These are phyloP conservation scores for Suillia variegata DNA, from an alignment of 2,888 invertebrate species.

Conservation along the genomic window DNA sequence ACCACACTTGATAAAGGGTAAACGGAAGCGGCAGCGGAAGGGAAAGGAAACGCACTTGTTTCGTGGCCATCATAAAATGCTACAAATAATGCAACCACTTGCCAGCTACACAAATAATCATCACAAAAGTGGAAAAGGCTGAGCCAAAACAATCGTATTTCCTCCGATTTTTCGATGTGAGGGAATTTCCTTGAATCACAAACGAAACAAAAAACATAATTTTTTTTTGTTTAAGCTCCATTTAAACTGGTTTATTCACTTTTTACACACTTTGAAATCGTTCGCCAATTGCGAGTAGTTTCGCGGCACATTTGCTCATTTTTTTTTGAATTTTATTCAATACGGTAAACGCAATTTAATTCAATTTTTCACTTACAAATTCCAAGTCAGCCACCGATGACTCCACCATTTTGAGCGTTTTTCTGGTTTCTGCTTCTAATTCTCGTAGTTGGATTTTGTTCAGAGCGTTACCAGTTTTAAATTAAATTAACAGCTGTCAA, in stretches of 20 bases:
- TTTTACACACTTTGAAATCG: not conserved
- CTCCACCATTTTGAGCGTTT: slow-evolving; percentile 52
- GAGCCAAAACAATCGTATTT: not conserved
- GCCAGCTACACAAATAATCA: not conserved
- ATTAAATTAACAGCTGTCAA: no score
- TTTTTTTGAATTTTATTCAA: not conserved
- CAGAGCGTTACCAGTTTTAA: no score
- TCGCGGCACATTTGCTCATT: not conserved
- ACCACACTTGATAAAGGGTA: not conserved
- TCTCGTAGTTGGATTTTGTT: no score
- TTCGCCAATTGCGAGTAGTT: not conserved
- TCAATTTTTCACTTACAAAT: slow-evolving; percentile 38
- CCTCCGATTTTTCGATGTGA: slow-evolving; percentile 1
- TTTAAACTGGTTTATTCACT: no score
- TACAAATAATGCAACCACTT: not conserved
- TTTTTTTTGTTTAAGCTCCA: no score
- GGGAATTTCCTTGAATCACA: slow-evolving; percentile 11
- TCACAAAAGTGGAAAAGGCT: not conserved
- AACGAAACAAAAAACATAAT: no score
- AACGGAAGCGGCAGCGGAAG: slow-evolving; percentile 17
- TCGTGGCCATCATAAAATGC: no score
- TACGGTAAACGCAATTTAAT: not conserved
- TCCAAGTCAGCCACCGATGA: slow-evolving; percentile 47
- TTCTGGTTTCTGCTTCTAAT: no score
- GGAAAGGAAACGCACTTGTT: not conserved